phyloP scores from a whole-genome alignment of 2,113 vertebrate genomes.

The Thunnus maccoyii region DNA sequence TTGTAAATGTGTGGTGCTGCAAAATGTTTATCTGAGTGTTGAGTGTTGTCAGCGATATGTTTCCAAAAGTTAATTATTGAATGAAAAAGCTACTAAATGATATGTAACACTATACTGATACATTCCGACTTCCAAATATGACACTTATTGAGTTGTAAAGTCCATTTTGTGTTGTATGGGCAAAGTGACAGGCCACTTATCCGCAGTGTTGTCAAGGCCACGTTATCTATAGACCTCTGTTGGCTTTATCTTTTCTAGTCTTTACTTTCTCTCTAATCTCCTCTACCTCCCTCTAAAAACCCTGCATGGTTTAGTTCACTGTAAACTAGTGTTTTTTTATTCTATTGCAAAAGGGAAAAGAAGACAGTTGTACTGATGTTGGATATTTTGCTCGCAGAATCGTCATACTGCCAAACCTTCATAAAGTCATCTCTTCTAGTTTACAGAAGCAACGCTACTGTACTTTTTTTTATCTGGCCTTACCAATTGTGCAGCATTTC shows the following conservation, averaged over 20 bases:
- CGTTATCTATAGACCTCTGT: constrained; percentile 19
- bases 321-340: constrained; percentile 56
- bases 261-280: constrained; percentile 21
- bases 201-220: constrained; percentile 56
- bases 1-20: constrained; percentile 83
- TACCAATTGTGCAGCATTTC: constrained; percentile 50
- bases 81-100: constrained; percentile 57
- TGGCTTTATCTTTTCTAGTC: constrained; percentile 22
- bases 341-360: constrained; percentile 29
- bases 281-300: constrained; percentile 43
- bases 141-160: constrained; percentile 46
- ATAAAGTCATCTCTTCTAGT: constrained; percentile 13
- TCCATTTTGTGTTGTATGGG: constrained; percentile 72
- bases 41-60: constrained; percentile 77
- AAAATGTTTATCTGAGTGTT: constrained; percentile 79
- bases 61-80: constrained; percentile 67
- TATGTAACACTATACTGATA: constrained; percentile 58
- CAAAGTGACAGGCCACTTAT: constrained; percentile 48
- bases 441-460: constrained; percentile 5
- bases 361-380: constrained; percentile 14
- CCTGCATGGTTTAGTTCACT: constrained; percentile 73
- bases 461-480: constrained; percentile 37
- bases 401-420: constrained; percentile 52
- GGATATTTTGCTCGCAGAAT: constrained; percentile 39
- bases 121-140: constrained; percentile 72